phyloP scores from a whole-genome alignment of 1,140 invertebrate genomes.

The Babylonia areolata region DNA sequence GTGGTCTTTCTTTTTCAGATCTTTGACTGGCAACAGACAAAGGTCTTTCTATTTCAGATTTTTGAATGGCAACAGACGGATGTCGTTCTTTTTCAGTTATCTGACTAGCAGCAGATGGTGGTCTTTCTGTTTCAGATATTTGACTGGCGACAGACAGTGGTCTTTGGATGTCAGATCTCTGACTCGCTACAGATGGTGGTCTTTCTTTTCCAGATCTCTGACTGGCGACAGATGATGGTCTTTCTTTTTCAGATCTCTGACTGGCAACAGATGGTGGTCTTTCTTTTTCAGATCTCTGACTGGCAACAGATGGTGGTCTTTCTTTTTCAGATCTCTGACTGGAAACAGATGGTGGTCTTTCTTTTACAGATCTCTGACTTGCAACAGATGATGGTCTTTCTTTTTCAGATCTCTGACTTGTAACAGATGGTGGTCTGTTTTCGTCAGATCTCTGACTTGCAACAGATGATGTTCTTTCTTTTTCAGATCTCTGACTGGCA shows the following conservation, averaged over 20 bases:
- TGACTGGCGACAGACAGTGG: background rate
- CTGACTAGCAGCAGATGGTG: background rate
- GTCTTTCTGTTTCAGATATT: background rate
- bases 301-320: background rate
- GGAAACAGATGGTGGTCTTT: background rate
- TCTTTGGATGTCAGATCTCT: background rate
- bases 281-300: slow-evolving; percentile 2
- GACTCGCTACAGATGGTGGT: background rate
- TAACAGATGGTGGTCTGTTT: background rate
- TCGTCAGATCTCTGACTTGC: background rate
- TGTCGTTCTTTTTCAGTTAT: background rate
- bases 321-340: background rate
- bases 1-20: background rate
- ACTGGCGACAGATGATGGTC: background rate
- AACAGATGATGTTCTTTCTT: background rate
- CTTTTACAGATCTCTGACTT: background rate
- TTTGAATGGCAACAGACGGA: background rate
- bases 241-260: slow-evolving; percentile 1
- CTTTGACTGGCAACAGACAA: background rate
- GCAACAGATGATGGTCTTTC: background rate
- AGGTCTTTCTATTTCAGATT: background rate
- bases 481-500: background rate
- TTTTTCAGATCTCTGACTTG: background rate
- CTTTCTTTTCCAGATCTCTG: background rate
- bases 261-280: background rate